Percentiles rank a stretch among this genome's conserved stretches.
Evolutionary conservation across 2,888 invertebrate species (phyloP).

Genomic region (Pecten maximus): DNA sequence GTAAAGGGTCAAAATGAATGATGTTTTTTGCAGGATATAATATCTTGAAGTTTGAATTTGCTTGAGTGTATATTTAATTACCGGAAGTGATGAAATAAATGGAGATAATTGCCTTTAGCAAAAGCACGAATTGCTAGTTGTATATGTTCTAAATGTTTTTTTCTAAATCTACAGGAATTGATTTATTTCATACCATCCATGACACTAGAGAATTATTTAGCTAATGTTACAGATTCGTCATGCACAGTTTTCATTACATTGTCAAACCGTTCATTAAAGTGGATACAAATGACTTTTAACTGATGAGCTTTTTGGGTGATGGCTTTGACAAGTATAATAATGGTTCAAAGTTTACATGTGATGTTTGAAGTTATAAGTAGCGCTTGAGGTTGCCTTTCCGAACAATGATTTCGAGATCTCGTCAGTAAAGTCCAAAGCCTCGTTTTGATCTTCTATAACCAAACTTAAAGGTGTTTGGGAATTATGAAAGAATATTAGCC

Average conservation of each 20-base stretch:
- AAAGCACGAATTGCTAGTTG: slow-evolving; percentile 42
- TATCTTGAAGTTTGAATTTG: slow-evolving; percentile 42
- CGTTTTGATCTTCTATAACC: slow-evolving; percentile 33
- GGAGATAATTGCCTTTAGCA: slow-evolving; percentile 46
- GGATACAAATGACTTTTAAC: slow-evolving; percentile 40
- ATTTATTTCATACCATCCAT: slow-evolving; percentile 38
- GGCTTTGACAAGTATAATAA: slow-evolving; percentile 38
- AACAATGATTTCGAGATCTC: slow-evolving; percentile 53
- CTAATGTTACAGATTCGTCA: background rate
- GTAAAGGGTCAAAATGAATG: slow-evolving; percentile 23
- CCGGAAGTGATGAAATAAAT: slow-evolving; percentile 30
- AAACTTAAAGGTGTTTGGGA: background rate
- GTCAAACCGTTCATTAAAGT: slow-evolving; percentile 36
- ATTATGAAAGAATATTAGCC: slow-evolving; percentile 10
- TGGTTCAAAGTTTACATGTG: slow-evolving; percentile 48
- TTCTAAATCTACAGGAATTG: slow-evolving; percentile 5
- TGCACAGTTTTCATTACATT: slow-evolving; percentile 41
- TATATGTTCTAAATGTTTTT: slow-evolving; percentile 38
- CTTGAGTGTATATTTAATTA: slow-evolving; percentile 28
- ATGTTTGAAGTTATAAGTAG: slow-evolving; percentile 48
- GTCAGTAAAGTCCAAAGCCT: slow-evolving; percentile 52
- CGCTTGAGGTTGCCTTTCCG: slow-evolving; percentile 57
- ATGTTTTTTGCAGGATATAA: slow-evolving; percentile 31
- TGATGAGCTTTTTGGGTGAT: slow-evolving; percentile 42
- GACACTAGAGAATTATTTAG: background rate